phyloP scores from a whole-genome alignment of 2,888 invertebrate species.

The Nephrotoma appendiculata region DNA sequence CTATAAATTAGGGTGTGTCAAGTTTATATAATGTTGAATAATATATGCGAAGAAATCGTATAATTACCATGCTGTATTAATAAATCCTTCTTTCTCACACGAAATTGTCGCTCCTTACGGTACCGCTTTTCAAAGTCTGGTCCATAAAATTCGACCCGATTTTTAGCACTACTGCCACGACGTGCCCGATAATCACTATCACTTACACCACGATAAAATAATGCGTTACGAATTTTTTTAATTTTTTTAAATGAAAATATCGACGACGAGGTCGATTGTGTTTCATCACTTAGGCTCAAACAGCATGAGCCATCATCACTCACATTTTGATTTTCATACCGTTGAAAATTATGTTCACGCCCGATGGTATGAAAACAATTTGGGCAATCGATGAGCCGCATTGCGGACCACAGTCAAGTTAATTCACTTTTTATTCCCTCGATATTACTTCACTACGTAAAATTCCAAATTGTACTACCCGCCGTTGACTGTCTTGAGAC shows the following conservation, averaged over 20 bases:
- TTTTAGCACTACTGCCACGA: neutral
- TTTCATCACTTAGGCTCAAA: neutral
- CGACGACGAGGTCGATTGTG: neutral
- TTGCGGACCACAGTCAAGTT: neutral
- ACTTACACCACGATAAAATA: neutral
- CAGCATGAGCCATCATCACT: neutral
- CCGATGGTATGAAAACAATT: conserved; percentile 14
- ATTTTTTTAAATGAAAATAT: neutral
- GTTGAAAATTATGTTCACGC: neutral
- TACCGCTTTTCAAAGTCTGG: conserved; percentile 10
- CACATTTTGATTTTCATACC: neutral
- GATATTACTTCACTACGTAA: neutral
- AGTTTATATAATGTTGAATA: neutral
- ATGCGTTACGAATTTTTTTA: neutral
- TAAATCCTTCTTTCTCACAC: conserved; percentile 16
- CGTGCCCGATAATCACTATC: neutral
- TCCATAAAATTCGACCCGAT: neutral
- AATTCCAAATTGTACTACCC: neutral
- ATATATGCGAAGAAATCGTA: neutral
- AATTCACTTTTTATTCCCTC: neutral
- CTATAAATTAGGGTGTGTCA: neutral
- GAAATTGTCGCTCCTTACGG: conserved; percentile 14
- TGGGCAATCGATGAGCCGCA: conserved; percentile 15
- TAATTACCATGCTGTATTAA: conserved; percentile 4
- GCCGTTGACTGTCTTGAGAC: neutral